Evolutionary conservation across 1,140 invertebrate species (phyloP).

Genomic region (Achroia grisella): DNA sequence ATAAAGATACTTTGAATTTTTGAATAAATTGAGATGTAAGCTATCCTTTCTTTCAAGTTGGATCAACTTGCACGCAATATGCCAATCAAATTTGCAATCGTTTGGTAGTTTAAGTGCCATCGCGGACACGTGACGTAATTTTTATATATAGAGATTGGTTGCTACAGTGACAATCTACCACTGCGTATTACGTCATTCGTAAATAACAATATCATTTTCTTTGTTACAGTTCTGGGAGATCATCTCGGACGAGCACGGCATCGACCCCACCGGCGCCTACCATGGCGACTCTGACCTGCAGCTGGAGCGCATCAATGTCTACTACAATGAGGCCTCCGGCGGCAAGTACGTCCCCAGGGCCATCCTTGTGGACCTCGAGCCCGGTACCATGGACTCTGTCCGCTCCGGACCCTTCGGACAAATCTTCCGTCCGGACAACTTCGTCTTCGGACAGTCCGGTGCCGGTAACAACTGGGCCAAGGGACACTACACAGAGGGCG

Average conservation of each 20-base stretch:
- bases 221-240: conserved; percentile 93
- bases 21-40: too few relatives aligned
- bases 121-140: too few relatives aligned
- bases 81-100: too few relatives aligned
- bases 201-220: conserved; percentile 9
- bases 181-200: neutral
- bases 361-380: conserved; percentile 85
- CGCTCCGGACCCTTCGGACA: conserved; percentile 89
- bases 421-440: conserved; percentile 92
- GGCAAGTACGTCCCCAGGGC: conserved; percentile 91
- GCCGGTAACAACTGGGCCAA: conserved; percentile 95
- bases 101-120: too few relatives aligned
- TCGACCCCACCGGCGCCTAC: conserved; percentile 88
- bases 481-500: conserved; percentile 90
- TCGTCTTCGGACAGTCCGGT: conserved; percentile 87
- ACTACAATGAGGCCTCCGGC: conserved; percentile 91
- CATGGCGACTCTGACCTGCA: conserved; percentile 88
- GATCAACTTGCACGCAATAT: too few relatives aligned
- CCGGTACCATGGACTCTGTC: conserved; percentile 96
- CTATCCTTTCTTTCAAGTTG: too few relatives aligned
- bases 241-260: conserved; percentile 93
- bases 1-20: too few relatives aligned
- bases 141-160: too few relatives aligned
- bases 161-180: too few relatives aligned
- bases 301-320: conserved; percentile 91